Conservation (phyloP, 2,797 vertebrate species). For the Brachymystax lenok region DNA sequence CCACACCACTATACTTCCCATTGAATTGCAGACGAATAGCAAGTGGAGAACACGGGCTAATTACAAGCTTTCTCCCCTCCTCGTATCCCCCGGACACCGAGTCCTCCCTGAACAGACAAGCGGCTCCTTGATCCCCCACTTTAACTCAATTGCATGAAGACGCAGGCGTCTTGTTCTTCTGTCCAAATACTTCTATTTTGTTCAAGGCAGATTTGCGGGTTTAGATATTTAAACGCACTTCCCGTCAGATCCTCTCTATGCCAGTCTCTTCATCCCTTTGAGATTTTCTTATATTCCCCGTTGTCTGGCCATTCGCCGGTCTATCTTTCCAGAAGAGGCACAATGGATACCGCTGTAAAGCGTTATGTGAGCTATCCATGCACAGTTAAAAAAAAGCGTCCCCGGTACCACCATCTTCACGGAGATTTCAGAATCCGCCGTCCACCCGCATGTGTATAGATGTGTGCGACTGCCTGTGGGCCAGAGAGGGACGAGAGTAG, state of each 20-base stretch:
- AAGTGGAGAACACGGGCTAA: conserved; percentile 51
- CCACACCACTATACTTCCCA: conserved; percentile 23
- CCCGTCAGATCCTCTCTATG: conserved; percentile 29
- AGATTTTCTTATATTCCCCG: conserved; percentile 14
- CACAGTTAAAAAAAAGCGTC: conserved; percentile 30
- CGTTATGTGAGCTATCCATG: conserved; percentile 28
- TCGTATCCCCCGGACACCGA: conserved; percentile 30
- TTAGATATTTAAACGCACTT: conserved; percentile 10
- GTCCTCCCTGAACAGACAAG: conserved; percentile 48
- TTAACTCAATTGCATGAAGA: conserved; percentile 36
- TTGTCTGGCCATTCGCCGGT: conserved; percentile 21
- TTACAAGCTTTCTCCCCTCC: conserved; percentile 51
- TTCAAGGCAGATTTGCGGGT: conserved; percentile 30
- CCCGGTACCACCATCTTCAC: conserved; percentile 68
- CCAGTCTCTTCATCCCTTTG: neutral
- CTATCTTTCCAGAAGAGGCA: conserved; percentile 12
- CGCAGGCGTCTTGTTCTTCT: conserved; percentile 20
- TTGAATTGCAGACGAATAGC: conserved; percentile 38
- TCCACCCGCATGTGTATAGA: neutral
- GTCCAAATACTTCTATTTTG: conserved; percentile 35
- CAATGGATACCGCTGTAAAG: conserved; percentile 18
- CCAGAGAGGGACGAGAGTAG: neutral
- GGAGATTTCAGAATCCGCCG: neutral
- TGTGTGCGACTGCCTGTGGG: neutral
- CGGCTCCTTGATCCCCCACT: conserved; percentile 47